Percentiles rank a stretch among this genome's conserved stretches.
Evolutionary conservation across 2,888 invertebrate genomes (phyloP).

Genomic region (Cybosia mesomella): DNA sequence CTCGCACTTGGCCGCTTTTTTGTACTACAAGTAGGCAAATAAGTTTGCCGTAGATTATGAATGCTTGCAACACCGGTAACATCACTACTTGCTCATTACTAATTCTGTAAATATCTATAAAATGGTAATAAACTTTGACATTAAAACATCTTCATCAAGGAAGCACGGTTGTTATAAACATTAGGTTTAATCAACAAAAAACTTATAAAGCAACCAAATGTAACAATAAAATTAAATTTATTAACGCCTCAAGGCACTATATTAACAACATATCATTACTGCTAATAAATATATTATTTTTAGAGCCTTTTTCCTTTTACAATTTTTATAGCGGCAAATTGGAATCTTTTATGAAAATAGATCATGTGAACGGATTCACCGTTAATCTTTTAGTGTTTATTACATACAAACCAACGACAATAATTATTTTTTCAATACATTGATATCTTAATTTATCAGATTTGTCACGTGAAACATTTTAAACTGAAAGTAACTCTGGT

Average conservation of each 20-base stretch:
- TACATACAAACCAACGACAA: too few species aligned
- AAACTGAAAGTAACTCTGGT: too few species aligned
- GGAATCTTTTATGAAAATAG: not conserved
- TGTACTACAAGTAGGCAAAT: not conserved
- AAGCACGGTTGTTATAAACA: conserved; percentile 12
- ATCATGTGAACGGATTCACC: not conserved
- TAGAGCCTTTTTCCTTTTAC: not conserved
- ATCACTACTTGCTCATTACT: not conserved
- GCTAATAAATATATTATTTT: conserved; percentile 46
- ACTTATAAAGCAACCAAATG: conserved; percentile 18
- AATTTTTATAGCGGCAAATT: conserved; percentile 3
- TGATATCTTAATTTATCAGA: too few species aligned
- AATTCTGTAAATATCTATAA: not conserved
- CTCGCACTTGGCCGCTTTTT: too few species aligned
- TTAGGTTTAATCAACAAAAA: conserved; percentile 16
- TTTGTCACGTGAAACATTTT: too few species aligned
- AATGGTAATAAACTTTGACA: conserved; percentile 10
- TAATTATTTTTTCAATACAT: too few species aligned
- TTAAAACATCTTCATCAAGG: conserved; percentile 20
- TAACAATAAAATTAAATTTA: conserved; percentile 42
- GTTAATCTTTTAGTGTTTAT: not conserved
- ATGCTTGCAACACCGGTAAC: not conserved
- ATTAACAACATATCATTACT: conserved; percentile 44
- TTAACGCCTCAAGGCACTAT: conserved; percentile 39
- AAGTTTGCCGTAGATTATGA: not conserved